These are phyloP conservation scores for Microcebus tavaratra DNA, from an alignment of 2,113 vertebrate genomes.

Conservation along the genomic window DNA sequence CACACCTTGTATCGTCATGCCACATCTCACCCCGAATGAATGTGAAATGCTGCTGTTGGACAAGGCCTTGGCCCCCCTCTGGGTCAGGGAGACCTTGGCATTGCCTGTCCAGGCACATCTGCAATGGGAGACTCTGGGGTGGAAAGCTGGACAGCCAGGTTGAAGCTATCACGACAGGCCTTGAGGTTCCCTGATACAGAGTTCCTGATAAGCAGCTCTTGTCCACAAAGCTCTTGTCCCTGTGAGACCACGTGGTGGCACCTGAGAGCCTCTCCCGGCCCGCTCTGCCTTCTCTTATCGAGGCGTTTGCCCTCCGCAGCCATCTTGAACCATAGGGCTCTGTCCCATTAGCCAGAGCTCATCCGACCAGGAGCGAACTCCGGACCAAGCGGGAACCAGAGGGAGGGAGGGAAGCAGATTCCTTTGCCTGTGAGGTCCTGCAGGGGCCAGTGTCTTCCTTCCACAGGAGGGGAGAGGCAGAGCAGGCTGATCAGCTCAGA, in stretches of 20 bases:
- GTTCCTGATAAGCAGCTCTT: not conserved
- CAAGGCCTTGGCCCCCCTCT: not conserved
- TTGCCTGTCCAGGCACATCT: not conserved
- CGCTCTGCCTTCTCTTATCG: not conserved
- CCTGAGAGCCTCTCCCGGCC: not conserved
- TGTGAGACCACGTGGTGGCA: not conserved
- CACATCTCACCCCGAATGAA: not conserved
- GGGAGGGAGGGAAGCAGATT: not conserved
- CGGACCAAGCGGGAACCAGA: not conserved
- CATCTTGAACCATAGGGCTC: not conserved
- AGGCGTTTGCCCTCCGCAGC: not conserved
- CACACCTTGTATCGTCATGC: fast-evolving
- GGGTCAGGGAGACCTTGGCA: not conserved
- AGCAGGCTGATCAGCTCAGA: not conserved
- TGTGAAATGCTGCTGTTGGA: not conserved
- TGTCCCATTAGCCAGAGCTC: not conserved
- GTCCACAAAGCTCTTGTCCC: not conserved
- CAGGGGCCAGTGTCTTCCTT: not conserved
- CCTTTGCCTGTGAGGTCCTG: not conserved
- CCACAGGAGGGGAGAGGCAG: not conserved
- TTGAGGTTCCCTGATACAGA: not conserved
- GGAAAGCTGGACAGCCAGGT: not conserved
- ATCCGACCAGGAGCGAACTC: not conserved
- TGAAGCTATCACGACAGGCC: not conserved
- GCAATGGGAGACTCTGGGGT: not conserved